phyloP scores from a whole-genome alignment of 2,113 vertebrate species.

The Zonotrichia leucophrys region DNA sequence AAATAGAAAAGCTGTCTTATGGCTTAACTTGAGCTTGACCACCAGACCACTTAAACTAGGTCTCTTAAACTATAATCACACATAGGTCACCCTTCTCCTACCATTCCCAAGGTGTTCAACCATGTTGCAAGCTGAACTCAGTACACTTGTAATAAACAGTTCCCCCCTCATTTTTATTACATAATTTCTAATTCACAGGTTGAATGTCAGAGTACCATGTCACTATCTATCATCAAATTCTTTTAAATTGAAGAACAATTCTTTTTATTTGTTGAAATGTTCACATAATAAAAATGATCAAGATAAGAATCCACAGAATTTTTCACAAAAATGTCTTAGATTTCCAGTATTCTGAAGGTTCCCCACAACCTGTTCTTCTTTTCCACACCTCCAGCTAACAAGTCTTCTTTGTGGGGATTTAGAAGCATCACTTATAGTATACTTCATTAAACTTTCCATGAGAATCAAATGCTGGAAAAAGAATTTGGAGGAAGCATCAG shows the following conservation, averaged over 20 bases:
- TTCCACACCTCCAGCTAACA: neutral
- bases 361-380: neutral
- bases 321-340: neutral
- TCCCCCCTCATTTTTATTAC: neutral
- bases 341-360: neutral
- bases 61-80: neutral
- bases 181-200: neutral
- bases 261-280: neutral
- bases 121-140: fast-evolving
- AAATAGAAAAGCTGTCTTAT: neutral
- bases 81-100: neutral
- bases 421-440: neutral
- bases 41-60: neutral
- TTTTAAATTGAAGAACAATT: neutral
- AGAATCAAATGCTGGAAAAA: neutral
- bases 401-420: neutral
- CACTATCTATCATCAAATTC: neutral
- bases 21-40: neutral
- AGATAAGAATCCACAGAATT: neutral
- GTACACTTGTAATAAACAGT: neutral
- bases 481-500: neutral
- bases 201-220: neutral
- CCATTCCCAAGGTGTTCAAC: neutral
- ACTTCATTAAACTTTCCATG: neutral
- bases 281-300: neutral